These are phyloP conservation scores for Drosophila mayri DNA, from an alignment of 1,140 invertebrate species.

Conservation along the genomic window DNA sequence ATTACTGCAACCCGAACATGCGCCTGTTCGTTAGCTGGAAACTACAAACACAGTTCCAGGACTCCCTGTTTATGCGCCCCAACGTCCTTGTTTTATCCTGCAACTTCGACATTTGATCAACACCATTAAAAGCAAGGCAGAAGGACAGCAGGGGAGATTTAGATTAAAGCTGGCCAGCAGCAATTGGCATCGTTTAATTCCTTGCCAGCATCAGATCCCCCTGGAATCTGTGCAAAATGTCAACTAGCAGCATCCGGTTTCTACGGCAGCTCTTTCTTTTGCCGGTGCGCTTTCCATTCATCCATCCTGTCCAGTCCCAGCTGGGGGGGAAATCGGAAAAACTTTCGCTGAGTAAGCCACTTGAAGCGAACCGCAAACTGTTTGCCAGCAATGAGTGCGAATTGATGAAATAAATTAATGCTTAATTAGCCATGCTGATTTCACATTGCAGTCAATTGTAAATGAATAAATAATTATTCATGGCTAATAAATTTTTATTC, in stretches of 20 bases:
- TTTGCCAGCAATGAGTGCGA: slow-evolving; percentile 4
- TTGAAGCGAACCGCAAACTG: slow-evolving; percentile 24
- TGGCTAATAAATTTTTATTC: slow-evolving; percentile 41
- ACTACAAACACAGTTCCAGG: slow-evolving; percentile 25
- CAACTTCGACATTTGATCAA: slow-evolving; percentile 56
- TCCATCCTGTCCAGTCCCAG: background rate
- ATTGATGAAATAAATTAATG: slow-evolving; percentile 52
- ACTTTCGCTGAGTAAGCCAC: background rate
- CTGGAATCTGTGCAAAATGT: slow-evolving; percentile 11
- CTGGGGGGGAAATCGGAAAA: background rate
- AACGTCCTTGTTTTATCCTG: slow-evolving; percentile 17
- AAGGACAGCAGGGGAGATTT: background rate
- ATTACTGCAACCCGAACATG: slow-evolving; percentile 38
- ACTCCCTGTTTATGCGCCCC: slow-evolving; percentile 3
- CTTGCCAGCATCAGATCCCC: background rate
- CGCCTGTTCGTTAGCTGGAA: slow-evolving; percentile 59
- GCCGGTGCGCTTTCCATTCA: background rate
- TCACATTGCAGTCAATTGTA: background rate
- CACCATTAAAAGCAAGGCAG: slow-evolving; percentile 12
- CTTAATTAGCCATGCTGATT: slow-evolving; percentile 50
- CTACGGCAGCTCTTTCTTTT: background rate
- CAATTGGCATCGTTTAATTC: slow-evolving; percentile 24
- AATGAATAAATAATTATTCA: slow-evolving; percentile 36
- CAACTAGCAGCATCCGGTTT: slow-evolving; percentile 9
- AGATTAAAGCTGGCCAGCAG: slow-evolving; percentile 19